Base-by-base conservation (phyloP, 2,888 invertebrate species). In the Drosophila setosimentum region DNA sequence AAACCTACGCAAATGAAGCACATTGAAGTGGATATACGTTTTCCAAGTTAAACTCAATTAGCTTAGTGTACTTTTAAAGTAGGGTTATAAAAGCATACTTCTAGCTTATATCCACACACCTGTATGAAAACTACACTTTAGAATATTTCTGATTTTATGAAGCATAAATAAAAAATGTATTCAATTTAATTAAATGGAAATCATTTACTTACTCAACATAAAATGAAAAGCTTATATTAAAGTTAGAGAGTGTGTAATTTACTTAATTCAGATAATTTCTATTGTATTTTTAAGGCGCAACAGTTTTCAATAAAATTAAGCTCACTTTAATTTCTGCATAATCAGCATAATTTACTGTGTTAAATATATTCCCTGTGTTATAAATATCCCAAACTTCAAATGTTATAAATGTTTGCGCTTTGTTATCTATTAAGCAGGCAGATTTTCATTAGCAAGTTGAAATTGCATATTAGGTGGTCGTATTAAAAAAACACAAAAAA, bases 391-490 rank as follows among this genome's bases (percentile, higher is more conserved):
- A 42, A 42, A 11, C 42, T n/a, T 11, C 29, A 30, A 10, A 50
- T n/a, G 30, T 30, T 29, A 30, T n/a, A 29, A 50, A 50, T 50
- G n/a, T 21, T 30, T 30, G 18, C n/a, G n/a, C 11, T n/a, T 30
- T 10, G n/a, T 29, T 49, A 49, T 49, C 24, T 8, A 53, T 33
- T 2, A 42, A 42, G 21, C 21, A 42, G 42, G 5, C 42, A 21
- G 42, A 13, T 21, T 30, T 21, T 4, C 21, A 51, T 53, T 21
- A 21, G n/a, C 24, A 35, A 30, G 10, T 35, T 66, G 21, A n/a
- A 29, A 78, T 42, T 48, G 61, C 49, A 7, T 11, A 18, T 68
- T 58, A 55, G 40, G 2, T 10, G 27, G 21, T 57, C 59, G 49
- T 45, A 33, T 48, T 18, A 37, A 30, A 5, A 45, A 51, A 29